Evolutionary conservation across 2,113 vertebrate genomes (phyloP).

Genomic region (human): DNA sequence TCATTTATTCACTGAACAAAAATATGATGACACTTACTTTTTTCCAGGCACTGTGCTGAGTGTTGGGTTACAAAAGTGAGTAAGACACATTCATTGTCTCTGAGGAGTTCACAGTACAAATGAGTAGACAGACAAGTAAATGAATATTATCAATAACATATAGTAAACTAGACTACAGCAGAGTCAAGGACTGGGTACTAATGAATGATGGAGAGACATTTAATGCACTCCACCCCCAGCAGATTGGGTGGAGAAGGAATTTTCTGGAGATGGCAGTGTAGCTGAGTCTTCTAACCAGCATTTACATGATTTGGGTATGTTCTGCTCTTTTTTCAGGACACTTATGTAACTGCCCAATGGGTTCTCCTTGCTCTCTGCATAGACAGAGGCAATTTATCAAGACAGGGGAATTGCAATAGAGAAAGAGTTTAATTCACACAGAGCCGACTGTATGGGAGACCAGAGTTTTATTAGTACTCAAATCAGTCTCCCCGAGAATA

Average conservation of each 20-base stretch:
- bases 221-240: neutral
- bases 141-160: neutral
- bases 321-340: neutral
- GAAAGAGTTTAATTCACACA: no score
- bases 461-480: no score
- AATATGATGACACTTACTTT: neutral
- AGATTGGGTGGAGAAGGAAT: neutral
- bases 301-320: neutral
- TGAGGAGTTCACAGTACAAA: neutral
- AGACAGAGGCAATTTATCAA: no score
- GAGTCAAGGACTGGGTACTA: neutral
- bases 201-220: neutral
- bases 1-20: neutral
- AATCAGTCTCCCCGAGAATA: no score
- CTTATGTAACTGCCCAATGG: neutral
- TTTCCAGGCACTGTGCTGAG: neutral
- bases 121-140: neutral
- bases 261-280: neutral
- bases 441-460: no score
- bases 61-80: neutral
- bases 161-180: neutral
- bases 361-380: no score
- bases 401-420: no score
- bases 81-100: neutral
- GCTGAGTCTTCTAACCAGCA: neutral